Base-by-base conservation (phyloP, 2,888 invertebrate species). In the Pseudococcus jackbeardsleyi region DNA sequence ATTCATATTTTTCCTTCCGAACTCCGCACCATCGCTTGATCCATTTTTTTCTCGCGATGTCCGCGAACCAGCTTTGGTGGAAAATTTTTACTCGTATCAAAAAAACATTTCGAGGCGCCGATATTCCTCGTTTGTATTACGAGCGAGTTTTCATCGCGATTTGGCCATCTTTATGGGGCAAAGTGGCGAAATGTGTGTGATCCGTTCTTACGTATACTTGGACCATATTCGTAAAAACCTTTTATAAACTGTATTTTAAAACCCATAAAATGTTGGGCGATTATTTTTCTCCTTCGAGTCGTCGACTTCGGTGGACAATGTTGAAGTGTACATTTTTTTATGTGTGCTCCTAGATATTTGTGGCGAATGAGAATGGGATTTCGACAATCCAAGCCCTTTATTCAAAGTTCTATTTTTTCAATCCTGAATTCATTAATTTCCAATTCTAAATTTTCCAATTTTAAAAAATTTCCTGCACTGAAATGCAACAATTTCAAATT, bases 291-390 rank as follows among this genome's bases (percentile, higher is more conserved):
- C 12, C 50, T 15, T 50, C 50, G 59, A n/a, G 59, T 72, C 72
- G 72, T 33, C 15, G 72, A 8, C 33, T 72, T 59, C 59, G 19
- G 8, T n/a, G 50, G 15, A 50, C 50, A 50, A 59, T 4, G 39
- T 79, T 42, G n/a, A 42, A 79, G 42, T n/a, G 42, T n/a, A n/a
- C n/a, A 79, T 79, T 79, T 79, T 33, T 79, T 79, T 79, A 26
- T 79, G 42, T 42, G 39, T 15, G 42, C 9, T 39, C 26, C 15
- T 11, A n/a, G 59, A n/a, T n/a, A n/a, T n/a, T n/a, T 7, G n/a
- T 59, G n/a, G n/a, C 19, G 59, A 19, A n/a, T n/a, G n/a, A n/a
- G n/a, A n/a, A n/a, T n/a, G n/a, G n/a, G n/a, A n/a, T n/a, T n/a
- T n/a, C n/a, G n/a, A n/a, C n/a, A n/a, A n/a, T n/a, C n/a, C n/a